Evolutionary conservation across 2,888 invertebrate genomes (phyloP).

Genomic region (Nowickia ferox): DNA sequence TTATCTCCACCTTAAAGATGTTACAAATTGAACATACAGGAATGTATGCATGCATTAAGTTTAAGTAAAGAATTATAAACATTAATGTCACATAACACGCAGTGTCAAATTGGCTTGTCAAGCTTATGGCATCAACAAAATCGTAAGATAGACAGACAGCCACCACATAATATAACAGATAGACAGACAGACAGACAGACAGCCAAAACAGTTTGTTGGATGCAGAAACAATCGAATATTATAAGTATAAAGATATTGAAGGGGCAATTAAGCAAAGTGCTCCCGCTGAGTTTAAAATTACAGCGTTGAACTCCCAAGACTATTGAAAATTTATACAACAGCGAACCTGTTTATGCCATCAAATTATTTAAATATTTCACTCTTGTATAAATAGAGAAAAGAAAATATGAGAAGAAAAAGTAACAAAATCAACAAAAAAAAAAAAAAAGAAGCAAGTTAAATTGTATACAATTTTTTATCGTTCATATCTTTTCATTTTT

Average conservation of each 20-base stretch:
- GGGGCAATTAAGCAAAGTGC: conserved; percentile 71
- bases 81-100: conserved; percentile 71
- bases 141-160: conserved; percentile 62
- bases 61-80: conserved; percentile 54
- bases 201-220: not conserved
- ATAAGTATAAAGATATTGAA: conserved; percentile 68
- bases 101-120: conserved; percentile 72
- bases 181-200: conserved; percentile 14
- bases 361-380: conserved; percentile 69
- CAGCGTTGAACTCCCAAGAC: conserved; percentile 70
- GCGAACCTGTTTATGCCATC: conserved; percentile 66
- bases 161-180: conserved; percentile 31
- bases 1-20: not conserved
- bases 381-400: conserved; percentile 44
- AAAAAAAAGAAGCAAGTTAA: not conserved
- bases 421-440: too few species aligned
- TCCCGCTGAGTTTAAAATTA: conserved; percentile 72
- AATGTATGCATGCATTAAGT: conserved; percentile 32
- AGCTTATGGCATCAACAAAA: conserved; percentile 71
- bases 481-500: conserved; percentile 65
- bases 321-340: conserved; percentile 69
- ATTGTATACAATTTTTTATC: conserved; percentile 48
- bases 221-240: conserved; percentile 55
- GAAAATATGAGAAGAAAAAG: not conserved
- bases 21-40: conserved; percentile 25